Conservation (phyloP, 2,113 vertebrate species). For the Isichthys henryi region DNA sequence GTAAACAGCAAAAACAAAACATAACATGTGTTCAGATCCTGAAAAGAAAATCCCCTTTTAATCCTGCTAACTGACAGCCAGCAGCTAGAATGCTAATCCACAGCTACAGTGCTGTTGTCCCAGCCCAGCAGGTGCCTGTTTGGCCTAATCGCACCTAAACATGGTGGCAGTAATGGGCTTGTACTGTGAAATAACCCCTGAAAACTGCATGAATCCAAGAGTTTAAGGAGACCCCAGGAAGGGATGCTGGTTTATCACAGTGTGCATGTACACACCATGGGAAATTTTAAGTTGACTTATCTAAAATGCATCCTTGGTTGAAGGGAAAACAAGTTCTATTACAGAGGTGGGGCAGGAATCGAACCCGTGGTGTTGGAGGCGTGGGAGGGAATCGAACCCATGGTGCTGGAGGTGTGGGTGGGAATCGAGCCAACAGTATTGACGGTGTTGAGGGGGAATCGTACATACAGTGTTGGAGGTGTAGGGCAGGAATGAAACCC, state of each 20-base stretch:
- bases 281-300: background rate
- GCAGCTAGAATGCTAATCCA: background rate
- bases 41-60: background rate
- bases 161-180: background rate
- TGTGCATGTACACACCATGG: background rate
- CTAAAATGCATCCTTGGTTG: background rate
- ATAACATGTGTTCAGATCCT: background rate
- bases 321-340: background rate
- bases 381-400: no score
- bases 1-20: constrained; percentile 9
- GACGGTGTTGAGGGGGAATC: no score
- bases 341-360: no score
- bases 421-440: no score
- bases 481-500: no score
- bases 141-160: background rate
- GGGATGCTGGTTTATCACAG: background rate
- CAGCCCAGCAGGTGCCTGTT: background rate
- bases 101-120: background rate
- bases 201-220: background rate
- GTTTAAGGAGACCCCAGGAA: background rate
- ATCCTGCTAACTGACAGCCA: background rate
- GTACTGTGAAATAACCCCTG: background rate
- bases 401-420: no score
- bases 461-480: no score
- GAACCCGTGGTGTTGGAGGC: no score